Conservation (phyloP, 2,888 invertebrate genomes). For the Cantharis lateralis region DNA sequence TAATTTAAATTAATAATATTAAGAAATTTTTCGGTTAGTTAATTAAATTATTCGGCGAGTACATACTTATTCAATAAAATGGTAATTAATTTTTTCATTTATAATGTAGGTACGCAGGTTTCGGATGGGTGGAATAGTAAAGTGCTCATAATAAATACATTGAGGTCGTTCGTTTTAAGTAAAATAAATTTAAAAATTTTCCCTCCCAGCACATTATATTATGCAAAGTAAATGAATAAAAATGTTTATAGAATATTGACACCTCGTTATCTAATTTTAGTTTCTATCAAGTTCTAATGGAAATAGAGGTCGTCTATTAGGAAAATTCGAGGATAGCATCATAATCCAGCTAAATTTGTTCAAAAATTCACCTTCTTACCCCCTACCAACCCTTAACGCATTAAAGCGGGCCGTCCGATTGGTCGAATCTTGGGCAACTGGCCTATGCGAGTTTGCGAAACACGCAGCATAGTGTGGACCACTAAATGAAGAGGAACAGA, state of each 20-base stretch:
- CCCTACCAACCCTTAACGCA: conserved; percentile 51
- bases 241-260: conserved; percentile 18
- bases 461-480: conserved; percentile 47
- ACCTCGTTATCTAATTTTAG: conserved; percentile 30
- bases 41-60: not conserved
- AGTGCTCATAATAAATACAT: not conserved
- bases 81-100: not conserved
- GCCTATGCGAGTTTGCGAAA: conserved; percentile 53
- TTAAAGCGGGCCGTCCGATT: conserved; percentile 52
- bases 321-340: conserved; percentile 34
- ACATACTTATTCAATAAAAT: not conserved
- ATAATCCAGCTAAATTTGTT: conserved; percentile 42
- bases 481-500: conserved; percentile 48
- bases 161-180: not conserved
- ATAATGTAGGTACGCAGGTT: not conserved
- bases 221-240: conserved; percentile 1
- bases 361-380: conserved; percentile 56
- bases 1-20: not conserved
- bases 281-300: conserved; percentile 26
- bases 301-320: conserved; percentile 30
- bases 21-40: not conserved
- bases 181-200: not conserved
- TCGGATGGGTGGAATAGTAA: not conserved
- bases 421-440: conserved; percentile 49
- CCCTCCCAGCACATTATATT: not conserved